Base-by-base conservation (phyloP, 2,797 vertebrate species). In the Myotis vivesi region DNA sequence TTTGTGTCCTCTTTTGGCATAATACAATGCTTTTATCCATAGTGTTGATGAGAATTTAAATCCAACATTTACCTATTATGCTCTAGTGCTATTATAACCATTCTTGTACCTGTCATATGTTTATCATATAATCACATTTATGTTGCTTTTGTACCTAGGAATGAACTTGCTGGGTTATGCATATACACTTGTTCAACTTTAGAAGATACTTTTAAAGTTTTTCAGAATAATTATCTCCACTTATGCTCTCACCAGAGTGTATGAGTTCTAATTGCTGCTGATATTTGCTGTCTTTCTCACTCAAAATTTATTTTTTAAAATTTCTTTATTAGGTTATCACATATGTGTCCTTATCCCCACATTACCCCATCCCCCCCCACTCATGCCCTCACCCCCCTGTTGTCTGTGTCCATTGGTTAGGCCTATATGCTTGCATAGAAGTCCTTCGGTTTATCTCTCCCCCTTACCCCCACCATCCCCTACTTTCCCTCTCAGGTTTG, bases 261-360 rank as follows among this genome's bases (percentile, higher is more conserved):
- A 73, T 46, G 33, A 69, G 49, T 88, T 91, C 79, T 23, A 86
- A 28, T 77, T 66, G 13, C 11, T 82, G 38, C 30, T 92, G 36
- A 41, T 90, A 57, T 86, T 92, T 81, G 49, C 41, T 91, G 5
- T 83, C 33, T 80, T 94, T 92, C 57, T 94, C 25, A 59, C 11
- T 46, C 9, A 46, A 46, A 46, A 46, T 2, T 46, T 46, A 46
- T 46, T 46, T 46, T 46, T 46, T 11, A 46, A 46, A 46, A 12
- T 2, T 46, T 46, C 44, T 46, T 46, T 46, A 46, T 46, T 46
- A 46, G 11, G 11, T 46, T 46, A 46, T 46, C 12, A 46, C 44
- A 46, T 46, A 46, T 46, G 44, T 46, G 44, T 12, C 44, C 44
- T 46, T 46, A 46, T 12, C 11, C 44, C 44, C 44, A 12, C 44